Base-by-base conservation (phyloP, 1,140 invertebrate genomes). In the Hycleus cichorii region DNA sequence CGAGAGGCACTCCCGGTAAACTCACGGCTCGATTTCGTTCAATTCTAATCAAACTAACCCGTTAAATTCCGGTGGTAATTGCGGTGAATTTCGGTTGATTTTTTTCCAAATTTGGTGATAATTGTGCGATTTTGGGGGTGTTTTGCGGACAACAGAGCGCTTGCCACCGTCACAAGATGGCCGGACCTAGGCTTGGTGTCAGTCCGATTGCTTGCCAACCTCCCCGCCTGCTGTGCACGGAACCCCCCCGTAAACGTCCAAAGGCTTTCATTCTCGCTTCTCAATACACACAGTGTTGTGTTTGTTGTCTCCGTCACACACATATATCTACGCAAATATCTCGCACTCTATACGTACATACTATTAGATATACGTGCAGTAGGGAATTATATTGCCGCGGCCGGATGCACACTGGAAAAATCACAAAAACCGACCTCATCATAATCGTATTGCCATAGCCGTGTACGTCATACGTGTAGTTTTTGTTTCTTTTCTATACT, bases 181-280 rank as follows among this genome's bases (percentile, higher is more conserved):
- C 71, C 71, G 71, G 71, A 72, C 69, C 71, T 72, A 72, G 71
- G 71, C 71, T 72, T 72, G 71, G 71, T 72, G 71, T 72, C 71
- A 72, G 71, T 72, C 71, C 71, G 71, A 72, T 72, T 72, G 71
- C 71, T 72, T 70, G 69, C 70, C 64, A 71, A 69, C 68, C 69
- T 65, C 64, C 64, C 32, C 68, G 67, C 68, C 67, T 66, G 64
- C 66, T 61, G 68, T 69, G 67, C 70, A 70, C 68, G 68, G 69
- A 68, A 67, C 68, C 64, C 69, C 32, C 69, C 69, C 71, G 66
- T 63, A 67, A 67, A 66, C 69, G 62, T 70, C 70, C 69, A 67
- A 62, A 64, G 64, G 67, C 63, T 70, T 68, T 69, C 68, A 70
- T 69, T 69, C 68, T 72, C 69, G 69, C 69, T 70, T 69, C 64